Conservation (phyloP, 2,888 invertebrate species). For the Eumacrocentrus americanus region DNA sequence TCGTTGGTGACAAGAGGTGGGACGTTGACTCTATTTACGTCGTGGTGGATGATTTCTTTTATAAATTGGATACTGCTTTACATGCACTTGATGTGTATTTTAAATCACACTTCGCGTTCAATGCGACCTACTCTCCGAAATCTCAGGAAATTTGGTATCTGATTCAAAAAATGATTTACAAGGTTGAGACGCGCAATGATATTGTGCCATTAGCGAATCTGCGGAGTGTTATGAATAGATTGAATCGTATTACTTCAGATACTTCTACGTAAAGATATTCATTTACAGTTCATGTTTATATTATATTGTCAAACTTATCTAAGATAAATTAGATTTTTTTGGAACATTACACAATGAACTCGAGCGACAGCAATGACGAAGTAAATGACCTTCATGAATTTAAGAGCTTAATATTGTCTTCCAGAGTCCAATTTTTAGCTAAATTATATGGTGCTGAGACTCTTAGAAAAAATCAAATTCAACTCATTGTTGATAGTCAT, state of each 20-base stretch:
- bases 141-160: conserved; percentile 4
- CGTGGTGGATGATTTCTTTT: background rate
- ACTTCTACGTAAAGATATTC: too few relatives aligned
- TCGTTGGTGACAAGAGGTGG: background rate
- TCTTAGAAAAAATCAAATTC: background rate
- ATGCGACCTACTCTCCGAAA: conserved; percentile 4
- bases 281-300: too few relatives aligned
- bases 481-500: background rate
- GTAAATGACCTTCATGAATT: background rate
- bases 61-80: background rate
- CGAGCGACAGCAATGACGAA: background rate
- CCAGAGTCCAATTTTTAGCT: background rate
- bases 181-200: background rate
- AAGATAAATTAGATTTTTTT: background rate
- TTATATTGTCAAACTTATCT: too few relatives aligned
- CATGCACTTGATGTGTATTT: conserved; percentile 4
- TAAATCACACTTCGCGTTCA: conserved; percentile 6
- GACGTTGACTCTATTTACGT: background rate
- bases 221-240: too few relatives aligned
- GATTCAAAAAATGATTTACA: conserved; percentile 1
- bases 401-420: background rate
- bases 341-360: background rate
- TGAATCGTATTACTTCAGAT: too few relatives aligned
- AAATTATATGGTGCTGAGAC: background rate
- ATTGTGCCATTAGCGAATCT: too few relatives aligned